Evolutionary conservation across 2,888 invertebrate species (phyloP).

Genomic region (Tenthredo distinguenda): DNA sequence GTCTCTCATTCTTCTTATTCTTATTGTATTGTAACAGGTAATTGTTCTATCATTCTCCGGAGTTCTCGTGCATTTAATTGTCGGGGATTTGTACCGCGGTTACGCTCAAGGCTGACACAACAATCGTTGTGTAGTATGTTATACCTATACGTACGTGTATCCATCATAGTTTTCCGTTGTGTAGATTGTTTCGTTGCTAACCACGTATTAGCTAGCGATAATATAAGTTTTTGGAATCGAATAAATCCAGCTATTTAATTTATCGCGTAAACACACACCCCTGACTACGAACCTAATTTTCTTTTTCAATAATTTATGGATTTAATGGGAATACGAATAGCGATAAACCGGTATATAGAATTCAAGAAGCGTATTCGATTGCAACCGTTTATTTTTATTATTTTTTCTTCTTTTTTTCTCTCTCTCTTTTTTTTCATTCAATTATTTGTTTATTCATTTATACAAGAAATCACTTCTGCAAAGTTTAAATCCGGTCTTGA

Average conservation of each 20-base stretch:
- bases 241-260: neutral
- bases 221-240: neutral
- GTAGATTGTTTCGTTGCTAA: conserved; percentile 37
- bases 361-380: too few species aligned
- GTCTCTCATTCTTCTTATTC: neutral
- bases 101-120: conserved; percentile 68
- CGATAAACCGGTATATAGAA: neutral
- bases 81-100: conserved; percentile 64
- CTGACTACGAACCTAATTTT: neutral
- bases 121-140: conserved; percentile 54
- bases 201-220: neutral
- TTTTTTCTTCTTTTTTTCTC: too few species aligned
- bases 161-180: neutral
- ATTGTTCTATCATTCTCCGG: neutral
- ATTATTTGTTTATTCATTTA: too few species aligned
- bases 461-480: too few species aligned
- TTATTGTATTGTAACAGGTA: neutral
- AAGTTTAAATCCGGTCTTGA: neutral
- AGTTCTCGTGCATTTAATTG: conserved; percentile 65
- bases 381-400: too few species aligned
- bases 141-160: neutral
- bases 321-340: too few species aligned
- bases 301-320: neutral
- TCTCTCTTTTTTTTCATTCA: too few species aligned
- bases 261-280: neutral